Percentiles rank a stretch among this genome's conserved stretches.
phyloP scores from a whole-genome alignment of 2,888 invertebrate species.

The Brenthis ino region DNA sequence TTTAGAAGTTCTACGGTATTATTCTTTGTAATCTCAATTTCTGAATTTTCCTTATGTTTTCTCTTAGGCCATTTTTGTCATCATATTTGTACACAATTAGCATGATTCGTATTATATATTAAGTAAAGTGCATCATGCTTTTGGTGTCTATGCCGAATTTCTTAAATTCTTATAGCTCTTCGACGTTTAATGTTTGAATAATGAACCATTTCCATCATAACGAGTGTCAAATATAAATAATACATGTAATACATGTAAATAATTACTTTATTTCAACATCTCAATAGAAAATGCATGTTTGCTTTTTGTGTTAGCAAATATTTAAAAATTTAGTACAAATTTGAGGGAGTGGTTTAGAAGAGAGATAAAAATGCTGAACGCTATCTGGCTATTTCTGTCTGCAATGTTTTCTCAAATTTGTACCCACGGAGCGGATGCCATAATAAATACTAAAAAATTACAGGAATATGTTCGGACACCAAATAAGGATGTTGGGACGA shows the following conservation, averaged over 20 bases:
- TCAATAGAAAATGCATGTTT: slow-evolving; percentile 68
- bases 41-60: slow-evolving; percentile 51
- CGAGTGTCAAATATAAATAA: background rate
- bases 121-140: slow-evolving; percentile 70
- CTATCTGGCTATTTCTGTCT: slow-evolving; percentile 54
- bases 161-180: slow-evolving; percentile 34
- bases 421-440: slow-evolving; percentile 26
- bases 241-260: slow-evolving; percentile 5
- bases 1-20: slow-evolving; percentile 53
- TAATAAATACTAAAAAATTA: slow-evolving; percentile 50
- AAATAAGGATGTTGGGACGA: slow-evolving; percentile 85
- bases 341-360: slow-evolving; percentile 49
- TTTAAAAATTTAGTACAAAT: slow-evolving; percentile 53
- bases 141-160: slow-evolving; percentile 72
- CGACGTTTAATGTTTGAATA: slow-evolving; percentile 9
- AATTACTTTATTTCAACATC: slow-evolving; percentile 39
- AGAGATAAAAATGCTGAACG: slow-evolving; percentile 42
- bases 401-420: slow-evolving; percentile 42
- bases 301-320: slow-evolving; percentile 76
- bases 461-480: slow-evolving; percentile 84
- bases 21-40: slow-evolving; percentile 58
- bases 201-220: slow-evolving; percentile 17
- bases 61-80: slow-evolving; percentile 56
- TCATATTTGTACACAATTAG: slow-evolving; percentile 65
- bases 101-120: slow-evolving; percentile 70